A percentile compares a stretch with the other conserved stretches of the same genome.
Conservation (phyloP, 2,797 vertebrate species). For the Nyctibius grandis region DNA sequence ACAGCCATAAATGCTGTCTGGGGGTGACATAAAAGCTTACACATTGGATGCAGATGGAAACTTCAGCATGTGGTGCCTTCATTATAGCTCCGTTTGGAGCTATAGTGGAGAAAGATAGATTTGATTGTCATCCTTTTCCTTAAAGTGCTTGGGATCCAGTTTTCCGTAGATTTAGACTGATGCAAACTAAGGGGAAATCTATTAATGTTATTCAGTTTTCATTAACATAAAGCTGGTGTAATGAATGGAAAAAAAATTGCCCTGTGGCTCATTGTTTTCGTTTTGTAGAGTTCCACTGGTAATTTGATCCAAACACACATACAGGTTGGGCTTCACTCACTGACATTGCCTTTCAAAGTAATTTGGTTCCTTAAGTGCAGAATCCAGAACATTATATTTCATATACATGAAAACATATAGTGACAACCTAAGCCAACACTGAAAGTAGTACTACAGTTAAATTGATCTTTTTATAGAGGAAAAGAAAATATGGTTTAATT, state of each 20-base stretch:
- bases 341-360: neutral
- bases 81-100: neutral
- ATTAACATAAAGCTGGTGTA: neutral
- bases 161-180: neutral
- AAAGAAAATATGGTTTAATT: neutral
- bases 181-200: neutral
- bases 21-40: neutral
- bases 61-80: neutral
- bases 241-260: neutral
- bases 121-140: neutral
- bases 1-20: neutral
- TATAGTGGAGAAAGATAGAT: neutral
- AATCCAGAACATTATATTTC: neutral
- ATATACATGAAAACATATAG: rapidly evolving
- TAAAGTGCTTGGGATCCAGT: neutral
- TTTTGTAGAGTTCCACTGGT: neutral
- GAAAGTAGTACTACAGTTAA: neutral
- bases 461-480: neutral
- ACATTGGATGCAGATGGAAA: neutral
- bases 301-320: neutral
- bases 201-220: neutral
- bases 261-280: neutral
- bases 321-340: neutral
- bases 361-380: neutral
- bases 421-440: neutral